phyloP scores from a whole-genome alignment of 2,113 vertebrate species.

The Phalacrocorax brasilianus region DNA sequence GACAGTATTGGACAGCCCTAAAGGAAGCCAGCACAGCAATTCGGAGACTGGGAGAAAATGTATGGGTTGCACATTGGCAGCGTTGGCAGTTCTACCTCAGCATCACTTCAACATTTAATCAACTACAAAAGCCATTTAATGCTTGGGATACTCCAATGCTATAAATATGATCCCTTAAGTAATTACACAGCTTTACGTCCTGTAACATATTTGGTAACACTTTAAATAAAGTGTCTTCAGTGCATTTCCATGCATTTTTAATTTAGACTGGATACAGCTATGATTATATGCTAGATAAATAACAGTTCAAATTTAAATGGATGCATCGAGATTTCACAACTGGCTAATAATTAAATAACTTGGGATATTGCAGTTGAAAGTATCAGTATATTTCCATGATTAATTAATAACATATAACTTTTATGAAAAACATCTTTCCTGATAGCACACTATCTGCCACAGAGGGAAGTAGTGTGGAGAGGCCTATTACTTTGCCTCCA shows the following conservation, averaged over 20 bases:
- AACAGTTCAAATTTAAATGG: slow-evolving; percentile 28
- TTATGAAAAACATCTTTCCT: background rate
- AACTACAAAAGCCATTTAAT: slow-evolving; percentile 59
- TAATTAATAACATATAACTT: slow-evolving; percentile 25
- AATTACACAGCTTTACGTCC: slow-evolving; percentile 58
- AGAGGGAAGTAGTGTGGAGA: background rate
- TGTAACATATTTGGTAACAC: slow-evolving; percentile 57
- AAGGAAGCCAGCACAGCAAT: slow-evolving; percentile 19
- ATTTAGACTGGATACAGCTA: slow-evolving; percentile 27
- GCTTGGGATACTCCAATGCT: slow-evolving; percentile 33
- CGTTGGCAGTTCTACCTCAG: background rate
- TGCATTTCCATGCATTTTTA: slow-evolving; percentile 33
- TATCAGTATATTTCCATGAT: background rate
- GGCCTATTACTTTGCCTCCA: background rate
- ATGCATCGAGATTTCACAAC: background rate
- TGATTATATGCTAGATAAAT: slow-evolving; percentile 24
- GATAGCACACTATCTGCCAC: background rate
- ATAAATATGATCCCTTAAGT: slow-evolving; percentile 60
- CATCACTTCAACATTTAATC: slow-evolving; percentile 49
- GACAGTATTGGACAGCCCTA: background rate
- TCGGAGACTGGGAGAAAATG: background rate
- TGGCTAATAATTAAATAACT: slow-evolving; percentile 41
- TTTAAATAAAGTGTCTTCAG: slow-evolving; percentile 43
- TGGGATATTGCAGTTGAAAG: background rate
- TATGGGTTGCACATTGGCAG: background rate